Evolutionary conservation across 2,888 invertebrate genomes (phyloP).

Genomic region (Stegophylla sp.): DNA sequence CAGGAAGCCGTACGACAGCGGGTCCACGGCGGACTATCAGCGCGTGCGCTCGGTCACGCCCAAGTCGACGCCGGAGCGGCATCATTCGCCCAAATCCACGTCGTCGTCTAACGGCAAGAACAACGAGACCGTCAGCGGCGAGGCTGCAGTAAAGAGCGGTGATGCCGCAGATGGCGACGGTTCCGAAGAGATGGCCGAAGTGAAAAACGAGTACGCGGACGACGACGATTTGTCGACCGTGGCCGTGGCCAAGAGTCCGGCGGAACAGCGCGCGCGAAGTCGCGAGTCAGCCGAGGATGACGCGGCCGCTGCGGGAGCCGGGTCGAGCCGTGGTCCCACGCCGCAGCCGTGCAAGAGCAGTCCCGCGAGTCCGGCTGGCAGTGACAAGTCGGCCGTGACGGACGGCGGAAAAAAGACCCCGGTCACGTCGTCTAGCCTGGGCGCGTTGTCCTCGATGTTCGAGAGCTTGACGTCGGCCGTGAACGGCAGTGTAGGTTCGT

Average conservation of each 20-base stretch:
- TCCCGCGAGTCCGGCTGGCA: conserved; percentile 60
- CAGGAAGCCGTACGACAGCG: conserved; percentile 68
- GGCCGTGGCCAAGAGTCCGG: conserved; percentile 26
- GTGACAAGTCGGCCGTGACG: conserved; percentile 32
- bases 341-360: conserved; percentile 61
- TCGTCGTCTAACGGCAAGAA: conserved; percentile 62
- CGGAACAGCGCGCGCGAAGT: conserved; percentile 17
- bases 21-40: conserved; percentile 19
- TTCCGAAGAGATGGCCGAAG: conserved; percentile 19
- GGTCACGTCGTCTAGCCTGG: conserved; percentile 70
- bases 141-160: conserved; percentile 14
- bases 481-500: conserved; percentile 63
- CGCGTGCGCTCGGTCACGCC: conserved; percentile 61
- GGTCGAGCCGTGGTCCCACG: conserved; percentile 66
- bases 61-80: conserved; percentile 68
- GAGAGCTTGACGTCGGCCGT: conserved; percentile 77
- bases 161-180: not conserved
- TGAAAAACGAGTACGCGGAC: conserved; percentile 64
- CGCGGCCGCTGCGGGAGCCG: conserved; percentile 67
- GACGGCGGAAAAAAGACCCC: conserved; percentile 38
- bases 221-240: conserved; percentile 28
- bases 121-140: conserved; percentile 65
- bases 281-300: conserved; percentile 62
- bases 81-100: conserved; percentile 70
- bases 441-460: conserved; percentile 88